Conservation (phyloP, 2,888 invertebrate genomes). For the Synanthedon myopaeformis region DNA sequence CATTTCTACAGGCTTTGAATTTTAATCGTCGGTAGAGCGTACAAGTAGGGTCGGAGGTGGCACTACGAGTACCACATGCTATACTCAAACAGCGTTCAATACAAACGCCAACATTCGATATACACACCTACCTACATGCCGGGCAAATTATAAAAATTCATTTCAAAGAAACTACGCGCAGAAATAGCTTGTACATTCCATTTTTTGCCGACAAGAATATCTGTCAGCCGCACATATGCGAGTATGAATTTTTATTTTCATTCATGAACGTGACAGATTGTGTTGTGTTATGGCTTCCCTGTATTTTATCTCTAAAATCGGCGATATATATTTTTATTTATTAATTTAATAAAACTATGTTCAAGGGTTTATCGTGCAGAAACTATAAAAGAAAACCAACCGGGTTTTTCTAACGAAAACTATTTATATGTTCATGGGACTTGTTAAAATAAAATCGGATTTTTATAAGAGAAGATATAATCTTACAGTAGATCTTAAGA, state of each 20-base stretch:
- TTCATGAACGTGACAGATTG: neutral
- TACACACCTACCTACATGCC: neutral
- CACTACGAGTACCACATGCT: neutral
- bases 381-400: too few species aligned
- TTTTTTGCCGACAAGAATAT: neutral
- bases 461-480: too few species aligned
- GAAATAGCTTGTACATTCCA: neutral
- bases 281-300: too few species aligned
- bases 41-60: constrained; percentile 8
- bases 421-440: too few species aligned
- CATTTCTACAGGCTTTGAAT: constrained; percentile 64
- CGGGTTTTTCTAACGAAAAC: too few species aligned
- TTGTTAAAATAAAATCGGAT: too few species aligned
- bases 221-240: neutral
- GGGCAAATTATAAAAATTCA: neutral
- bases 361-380: too few species aligned
- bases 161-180: neutral
- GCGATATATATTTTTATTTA: too few species aligned
- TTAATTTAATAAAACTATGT: too few species aligned
- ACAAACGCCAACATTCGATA: constrained; percentile 19
- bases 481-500: too few species aligned
- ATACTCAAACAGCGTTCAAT: neutral
- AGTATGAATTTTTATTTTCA: neutral
- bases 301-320: too few species aligned
- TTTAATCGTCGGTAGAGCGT: constrained; percentile 44